These are phyloP conservation scores for Ramazzottius varieornatus DNA, from an alignment of 2,888 invertebrate genomes.

Conservation along the genomic window DNA sequence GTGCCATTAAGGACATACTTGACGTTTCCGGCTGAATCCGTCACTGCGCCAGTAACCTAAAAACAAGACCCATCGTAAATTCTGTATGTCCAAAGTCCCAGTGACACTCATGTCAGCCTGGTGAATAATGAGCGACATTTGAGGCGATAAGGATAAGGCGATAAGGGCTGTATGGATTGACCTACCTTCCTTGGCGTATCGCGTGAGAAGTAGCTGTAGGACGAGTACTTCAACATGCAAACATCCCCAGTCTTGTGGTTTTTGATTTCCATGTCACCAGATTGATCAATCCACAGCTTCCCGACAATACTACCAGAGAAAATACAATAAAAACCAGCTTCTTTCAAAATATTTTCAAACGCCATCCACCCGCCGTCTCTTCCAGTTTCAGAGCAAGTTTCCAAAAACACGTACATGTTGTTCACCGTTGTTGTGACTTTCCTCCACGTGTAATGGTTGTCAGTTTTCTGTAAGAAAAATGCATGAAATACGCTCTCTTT, in stretches of 20 bases:
- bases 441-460: constrained; percentile 82
- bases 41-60: constrained; percentile 41
- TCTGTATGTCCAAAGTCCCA: too few species aligned
- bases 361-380: too few species aligned
- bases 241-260: constrained; percentile 68
- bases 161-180: neutral
- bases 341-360: neutral
- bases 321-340: neutral
- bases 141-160: neutral
- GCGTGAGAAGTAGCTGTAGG: constrained; percentile 92
- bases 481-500: too few species aligned
- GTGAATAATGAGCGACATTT: neutral
- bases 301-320: constrained; percentile 45
- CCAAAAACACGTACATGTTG: constrained; percentile 38
- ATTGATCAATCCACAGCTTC: constrained; percentile 96
- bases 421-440: constrained; percentile 95
- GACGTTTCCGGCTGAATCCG: constrained; percentile 29
- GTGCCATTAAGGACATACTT: constrained; percentile 49
- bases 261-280: constrained; percentile 91
- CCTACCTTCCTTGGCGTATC: constrained; percentile 70
- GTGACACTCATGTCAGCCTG: too few species aligned
- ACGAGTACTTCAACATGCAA: constrained; percentile 84
- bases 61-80: constrained; percentile 6
- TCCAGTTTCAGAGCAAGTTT: neutral
- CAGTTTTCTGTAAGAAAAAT: constrained; percentile 23